Evolutionary conservation across 2,797 vertebrate genomes (phyloP).

Genomic region (Microhierax caerulescens): DNA sequence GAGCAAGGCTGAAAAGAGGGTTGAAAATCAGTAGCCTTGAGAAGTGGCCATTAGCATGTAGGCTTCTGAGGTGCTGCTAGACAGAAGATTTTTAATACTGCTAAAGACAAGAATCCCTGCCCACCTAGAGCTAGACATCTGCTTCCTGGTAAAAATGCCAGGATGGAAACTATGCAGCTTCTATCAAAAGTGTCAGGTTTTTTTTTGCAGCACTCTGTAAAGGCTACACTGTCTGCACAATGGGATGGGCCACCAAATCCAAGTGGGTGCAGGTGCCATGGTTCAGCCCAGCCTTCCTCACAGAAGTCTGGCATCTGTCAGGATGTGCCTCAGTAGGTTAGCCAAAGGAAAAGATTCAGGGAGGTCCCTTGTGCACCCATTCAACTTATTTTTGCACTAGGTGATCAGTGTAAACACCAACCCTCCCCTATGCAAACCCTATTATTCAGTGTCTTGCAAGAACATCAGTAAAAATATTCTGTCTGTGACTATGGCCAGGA

Average conservation of each 20-base stretch:
- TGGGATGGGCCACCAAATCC: neutral
- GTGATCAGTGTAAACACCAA: neutral
- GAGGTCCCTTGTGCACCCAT: neutral
- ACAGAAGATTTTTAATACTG: neutral
- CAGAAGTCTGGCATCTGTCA: neutral
- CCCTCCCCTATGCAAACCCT: fast-evolving
- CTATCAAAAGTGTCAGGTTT: neutral
- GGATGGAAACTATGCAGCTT: neutral
- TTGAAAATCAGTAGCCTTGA: neutral
- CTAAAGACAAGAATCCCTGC: neutral
- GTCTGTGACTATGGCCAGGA: neutral
- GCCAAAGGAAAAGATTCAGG: neutral
- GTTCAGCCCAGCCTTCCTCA: neutral
- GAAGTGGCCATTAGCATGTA: neutral
- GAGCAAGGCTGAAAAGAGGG: neutral
- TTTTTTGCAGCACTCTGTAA: neutral
- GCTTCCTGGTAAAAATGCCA: neutral
- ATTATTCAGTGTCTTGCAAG: neutral
- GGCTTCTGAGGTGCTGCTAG: neutral
- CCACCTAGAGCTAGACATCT: neutral
- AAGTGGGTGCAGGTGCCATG: neutral
- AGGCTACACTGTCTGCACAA: neutral
- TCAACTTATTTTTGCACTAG: neutral
- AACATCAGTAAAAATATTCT: neutral
- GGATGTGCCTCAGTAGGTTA: neutral